Percentiles rank a stretch among this genome's conserved stretches.
Evolutionary conservation across 37 sponge, comb jelly and placozoan species (phyloP).

Genomic region (Mnemiopsis leidyi): DNA sequence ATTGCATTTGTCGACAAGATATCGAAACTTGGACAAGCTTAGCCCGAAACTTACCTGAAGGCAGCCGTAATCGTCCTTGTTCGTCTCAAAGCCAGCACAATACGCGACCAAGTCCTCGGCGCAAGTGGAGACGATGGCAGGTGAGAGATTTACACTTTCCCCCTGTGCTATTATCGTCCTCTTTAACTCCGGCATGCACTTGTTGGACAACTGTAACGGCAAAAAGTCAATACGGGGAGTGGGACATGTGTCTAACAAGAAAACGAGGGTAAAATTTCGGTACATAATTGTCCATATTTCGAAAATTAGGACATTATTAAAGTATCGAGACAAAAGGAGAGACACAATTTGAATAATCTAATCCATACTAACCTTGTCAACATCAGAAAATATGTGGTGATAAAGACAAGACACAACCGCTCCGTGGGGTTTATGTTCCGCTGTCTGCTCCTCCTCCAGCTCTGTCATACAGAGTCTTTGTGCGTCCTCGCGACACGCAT

Average conservation of each 20-base stretch:
- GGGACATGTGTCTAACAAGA: no score
- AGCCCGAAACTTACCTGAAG: constrained; percentile 10
- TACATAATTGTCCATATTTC: no score
- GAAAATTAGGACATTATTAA: no score
- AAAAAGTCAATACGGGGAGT: no score
- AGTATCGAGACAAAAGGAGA: no score
- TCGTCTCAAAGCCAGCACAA: background rate
- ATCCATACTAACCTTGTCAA: background rate
- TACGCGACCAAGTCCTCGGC: constrained; percentile 44
- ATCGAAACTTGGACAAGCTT: no score
- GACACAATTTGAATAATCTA: no score
- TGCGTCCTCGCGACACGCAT: constrained; percentile 45
- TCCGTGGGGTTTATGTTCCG: background rate
- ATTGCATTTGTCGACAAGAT: no score
- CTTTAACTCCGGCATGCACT: constrained; percentile 63
- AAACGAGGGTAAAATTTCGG: no score
- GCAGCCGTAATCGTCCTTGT: constrained; percentile 54
- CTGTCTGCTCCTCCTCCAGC: background rate
- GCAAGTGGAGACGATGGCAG: constrained; percentile 2
- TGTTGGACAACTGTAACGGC: background rate
- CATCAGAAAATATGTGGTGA: constrained; percentile 38
- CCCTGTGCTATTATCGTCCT: constrained; percentile 47
- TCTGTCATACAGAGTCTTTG: constrained; percentile 33
- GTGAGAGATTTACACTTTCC: constrained; percentile 58
- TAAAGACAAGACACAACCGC: constrained; percentile 42